phyloP scores from a whole-genome alignment of 1,140 invertebrate genomes.

The Drosophila setifemur region DNA sequence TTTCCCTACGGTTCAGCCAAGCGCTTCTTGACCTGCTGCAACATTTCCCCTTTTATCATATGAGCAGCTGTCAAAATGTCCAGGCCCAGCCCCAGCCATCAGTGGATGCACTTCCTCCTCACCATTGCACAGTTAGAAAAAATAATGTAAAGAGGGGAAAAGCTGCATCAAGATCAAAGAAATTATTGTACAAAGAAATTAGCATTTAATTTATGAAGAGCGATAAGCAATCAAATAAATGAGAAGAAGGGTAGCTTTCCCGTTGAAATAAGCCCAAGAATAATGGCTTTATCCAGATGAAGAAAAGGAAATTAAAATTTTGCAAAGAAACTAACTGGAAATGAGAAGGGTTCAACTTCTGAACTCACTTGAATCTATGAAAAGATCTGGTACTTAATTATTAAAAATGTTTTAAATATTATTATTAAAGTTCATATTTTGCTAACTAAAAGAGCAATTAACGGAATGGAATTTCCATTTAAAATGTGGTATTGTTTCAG shows the following conservation, averaged over 20 bases:
- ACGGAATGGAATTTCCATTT: no score
- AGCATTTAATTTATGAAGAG: constrained; percentile 25
- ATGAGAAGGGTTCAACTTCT: no score
- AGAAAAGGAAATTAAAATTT: no score
- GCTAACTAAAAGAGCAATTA: no score
- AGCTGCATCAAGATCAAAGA: constrained; percentile 36
- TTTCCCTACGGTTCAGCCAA: constrained; percentile 13
- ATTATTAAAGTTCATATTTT: no score
- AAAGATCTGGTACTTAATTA: no score
- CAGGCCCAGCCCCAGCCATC: constrained; percentile 4
- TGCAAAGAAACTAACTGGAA: no score
- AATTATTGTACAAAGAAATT: constrained; percentile 34
- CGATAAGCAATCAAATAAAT: background rate
- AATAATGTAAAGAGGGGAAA: constrained; percentile 15
- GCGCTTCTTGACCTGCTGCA: constrained; percentile 37
- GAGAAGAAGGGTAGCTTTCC: background rate
- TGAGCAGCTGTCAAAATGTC: constrained; percentile 47
- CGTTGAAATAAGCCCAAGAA: background rate
- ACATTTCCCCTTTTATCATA: background rate
- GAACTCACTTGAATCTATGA: no score
- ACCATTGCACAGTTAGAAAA: constrained; percentile 10
- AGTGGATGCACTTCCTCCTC: constrained; percentile 21
- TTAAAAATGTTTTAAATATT: no score
- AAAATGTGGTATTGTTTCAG: no score
- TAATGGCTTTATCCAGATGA: constrained; percentile 15